Evolutionary conservation across 2,113 vertebrate species (phyloP).

Genomic region (Puffinus mauretanicus): DNA sequence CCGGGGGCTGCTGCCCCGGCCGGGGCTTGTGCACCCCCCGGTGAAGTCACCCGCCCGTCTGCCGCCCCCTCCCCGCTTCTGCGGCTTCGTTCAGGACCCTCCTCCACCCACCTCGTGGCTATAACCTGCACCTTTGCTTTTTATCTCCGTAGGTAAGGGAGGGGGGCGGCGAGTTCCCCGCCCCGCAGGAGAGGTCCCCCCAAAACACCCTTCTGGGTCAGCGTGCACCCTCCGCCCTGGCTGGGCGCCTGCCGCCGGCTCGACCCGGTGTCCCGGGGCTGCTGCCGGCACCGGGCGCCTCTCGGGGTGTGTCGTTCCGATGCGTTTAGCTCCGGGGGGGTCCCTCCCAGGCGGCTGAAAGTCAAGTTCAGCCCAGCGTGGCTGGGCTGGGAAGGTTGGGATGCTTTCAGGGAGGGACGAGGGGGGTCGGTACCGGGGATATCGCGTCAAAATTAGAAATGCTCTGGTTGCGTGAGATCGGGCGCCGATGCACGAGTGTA

Average conservation of each 20-base stretch:
- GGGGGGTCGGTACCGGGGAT: no score
- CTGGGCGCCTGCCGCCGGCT: not conserved
- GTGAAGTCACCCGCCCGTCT: not conserved
- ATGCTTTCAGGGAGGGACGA: no score
- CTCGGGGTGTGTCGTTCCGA: not conserved
- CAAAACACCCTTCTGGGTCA: fast-evolving
- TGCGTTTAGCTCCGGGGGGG: no score
- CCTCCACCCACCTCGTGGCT: not conserved
- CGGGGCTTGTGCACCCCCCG: not conserved
- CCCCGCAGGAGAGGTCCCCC: not conserved
- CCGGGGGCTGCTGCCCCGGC: no score
- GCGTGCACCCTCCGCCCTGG: not conserved
- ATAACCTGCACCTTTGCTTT: slow-evolving; percentile 9
- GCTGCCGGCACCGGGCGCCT: no score
- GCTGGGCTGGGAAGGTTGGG: not conserved
- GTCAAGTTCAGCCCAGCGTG: not conserved
- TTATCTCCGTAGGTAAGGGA: slow-evolving; percentile 42
- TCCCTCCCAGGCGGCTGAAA: not conserved
- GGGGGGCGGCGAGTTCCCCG: slow-evolving; percentile 5
- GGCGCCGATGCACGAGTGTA: not conserved
- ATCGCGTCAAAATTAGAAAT: not conserved
- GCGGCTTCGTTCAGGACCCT: not conserved
- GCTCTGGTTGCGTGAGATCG: not conserved
- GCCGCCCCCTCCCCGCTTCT: not conserved
- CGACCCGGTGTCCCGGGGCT: no score